Conservation (phyloP, 2,888 invertebrate species). For the Chloromyia formosa region DNA sequence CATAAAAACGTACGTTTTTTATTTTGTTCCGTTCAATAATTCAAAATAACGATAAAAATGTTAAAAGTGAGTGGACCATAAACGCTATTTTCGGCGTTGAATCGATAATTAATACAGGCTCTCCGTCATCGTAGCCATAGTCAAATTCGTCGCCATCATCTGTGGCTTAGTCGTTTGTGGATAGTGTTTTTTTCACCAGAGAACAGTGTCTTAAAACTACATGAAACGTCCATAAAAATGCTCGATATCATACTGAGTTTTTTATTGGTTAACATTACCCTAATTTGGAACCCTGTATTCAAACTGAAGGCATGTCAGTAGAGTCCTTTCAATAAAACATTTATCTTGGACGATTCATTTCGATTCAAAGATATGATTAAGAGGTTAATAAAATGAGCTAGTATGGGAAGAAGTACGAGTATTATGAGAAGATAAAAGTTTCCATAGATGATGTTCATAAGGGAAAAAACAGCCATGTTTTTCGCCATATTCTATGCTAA, state of each 20-base stretch:
- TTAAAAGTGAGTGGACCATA: slow-evolving; percentile 36
- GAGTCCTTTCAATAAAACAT: neutral
- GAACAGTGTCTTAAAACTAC: slow-evolving; percentile 25
- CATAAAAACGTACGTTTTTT: slow-evolving; percentile 19
- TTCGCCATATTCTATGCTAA: too few species aligned
- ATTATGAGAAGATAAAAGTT: too few species aligned
- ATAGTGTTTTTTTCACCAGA: neutral
- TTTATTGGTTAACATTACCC: slow-evolving; percentile 28
- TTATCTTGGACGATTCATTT: neutral
- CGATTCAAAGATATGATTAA: slow-evolving; percentile 10
- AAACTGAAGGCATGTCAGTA: neutral
- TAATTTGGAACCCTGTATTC: slow-evolving; percentile 8
- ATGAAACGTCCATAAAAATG: slow-evolving; percentile 21
- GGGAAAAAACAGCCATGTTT: too few species aligned
- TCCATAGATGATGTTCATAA: too few species aligned
- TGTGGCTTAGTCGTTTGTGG: too few species aligned
- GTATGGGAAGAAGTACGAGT: neutral
- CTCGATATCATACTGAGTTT: slow-evolving; percentile 37
- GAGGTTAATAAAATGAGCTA: slow-evolving; percentile 13
- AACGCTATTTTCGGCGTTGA: slow-evolving; percentile 44
- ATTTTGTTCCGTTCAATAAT: slow-evolving; percentile 23
- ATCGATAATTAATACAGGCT: slow-evolving; percentile 46
- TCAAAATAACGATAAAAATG: slow-evolving; percentile 43
- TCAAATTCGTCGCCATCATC: neutral
- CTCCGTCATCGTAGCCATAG: neutral